phyloP scores from a whole-genome alignment of 2,888 invertebrate species.

The Tetramorium bicarinatum region DNA sequence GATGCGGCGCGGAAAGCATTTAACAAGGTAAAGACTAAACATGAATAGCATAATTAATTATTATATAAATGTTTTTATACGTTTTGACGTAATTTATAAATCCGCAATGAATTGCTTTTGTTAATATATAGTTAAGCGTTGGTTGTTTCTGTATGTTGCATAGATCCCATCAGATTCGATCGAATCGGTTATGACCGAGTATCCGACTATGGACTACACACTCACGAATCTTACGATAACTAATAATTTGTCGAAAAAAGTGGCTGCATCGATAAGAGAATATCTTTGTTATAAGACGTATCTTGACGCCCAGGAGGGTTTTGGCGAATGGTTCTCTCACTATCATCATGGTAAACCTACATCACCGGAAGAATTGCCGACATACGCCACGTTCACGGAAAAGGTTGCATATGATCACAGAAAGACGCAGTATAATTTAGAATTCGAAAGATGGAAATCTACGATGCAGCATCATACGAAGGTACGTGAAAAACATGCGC shows the following conservation, averaged over 20 bases:
- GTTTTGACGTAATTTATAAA: conserved; percentile 16
- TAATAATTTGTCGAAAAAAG: conserved; percentile 87
- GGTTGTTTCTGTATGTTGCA: conserved; percentile 60
- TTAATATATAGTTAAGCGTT: conserved; percentile 16
- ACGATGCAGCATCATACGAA: conserved; percentile 91
- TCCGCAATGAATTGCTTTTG: not conserved
- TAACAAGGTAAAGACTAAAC: conserved; percentile 87
- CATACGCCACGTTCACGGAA: conserved; percentile 93
- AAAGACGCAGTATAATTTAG: conserved; percentile 92
- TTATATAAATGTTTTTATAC: not conserved
- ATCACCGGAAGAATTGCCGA: conserved; percentile 88
- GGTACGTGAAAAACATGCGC: conserved; percentile 82
- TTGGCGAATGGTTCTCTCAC: conserved; percentile 95
- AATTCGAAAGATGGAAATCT: conserved; percentile 92
- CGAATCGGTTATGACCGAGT: conserved; percentile 87
- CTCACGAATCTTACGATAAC: conserved; percentile 83
- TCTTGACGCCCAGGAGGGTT: conserved; percentile 94
- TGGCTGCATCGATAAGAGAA: conserved; percentile 89
- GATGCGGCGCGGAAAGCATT: conserved; percentile 94
- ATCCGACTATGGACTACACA: conserved; percentile 85
- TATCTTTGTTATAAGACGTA: conserved; percentile 96
- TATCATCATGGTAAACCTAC: conserved; percentile 93
- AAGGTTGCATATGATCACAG: conserved; percentile 96
- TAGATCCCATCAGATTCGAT: conserved; percentile 90
- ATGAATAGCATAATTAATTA: not conserved